A percentile compares a stretch with the other conserved stretches of the same genome.
Evolutionary conservation across 1,140 invertebrate species (phyloP).

Genomic region (Drosophila novamexicana): DNA sequence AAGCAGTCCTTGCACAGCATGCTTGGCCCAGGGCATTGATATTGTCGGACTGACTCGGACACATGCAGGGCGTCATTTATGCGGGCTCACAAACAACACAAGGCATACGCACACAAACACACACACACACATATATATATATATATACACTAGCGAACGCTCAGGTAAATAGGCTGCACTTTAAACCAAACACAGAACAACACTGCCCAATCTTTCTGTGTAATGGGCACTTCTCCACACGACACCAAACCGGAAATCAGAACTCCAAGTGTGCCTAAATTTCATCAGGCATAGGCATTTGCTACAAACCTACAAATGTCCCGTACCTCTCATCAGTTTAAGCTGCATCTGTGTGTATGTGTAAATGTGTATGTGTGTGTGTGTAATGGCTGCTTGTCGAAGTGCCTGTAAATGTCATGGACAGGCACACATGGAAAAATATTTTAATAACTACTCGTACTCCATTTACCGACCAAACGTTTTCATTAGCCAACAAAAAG

Average conservation of each 20-base stretch:
- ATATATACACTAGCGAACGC: not conserved
- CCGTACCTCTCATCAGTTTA: slow-evolving; percentile 3
- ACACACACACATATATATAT: not conserved
- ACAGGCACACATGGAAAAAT: slow-evolving; percentile 66
- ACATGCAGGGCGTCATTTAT: slow-evolving; percentile 71
- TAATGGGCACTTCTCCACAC: not conserved
- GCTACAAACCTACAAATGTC: slow-evolving; percentile 25
- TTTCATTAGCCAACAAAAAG: slow-evolving; percentile 72
- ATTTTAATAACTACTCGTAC: slow-evolving; percentile 76
- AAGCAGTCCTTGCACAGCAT: not conserved
- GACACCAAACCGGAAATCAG: not conserved
- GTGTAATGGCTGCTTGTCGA: slow-evolving; percentile 17
- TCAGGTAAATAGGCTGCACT: slow-evolving; percentile 76
- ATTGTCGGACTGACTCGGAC: slow-evolving; percentile 36
- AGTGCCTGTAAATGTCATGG: slow-evolving; percentile 64
- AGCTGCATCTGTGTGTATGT: not conserved
- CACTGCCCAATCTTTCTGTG: not conserved
- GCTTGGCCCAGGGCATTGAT: not conserved
- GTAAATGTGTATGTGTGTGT: not conserved
- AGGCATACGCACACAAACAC: slow-evolving; percentile 12
- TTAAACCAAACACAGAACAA: slow-evolving; percentile 70
- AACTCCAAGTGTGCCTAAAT: slow-evolving; percentile 30
- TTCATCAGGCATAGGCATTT: slow-evolving; percentile 15
- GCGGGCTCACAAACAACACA: slow-evolving; percentile 39
- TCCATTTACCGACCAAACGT: slow-evolving; percentile 62